A percentile compares a stretch with the other conserved stretches of the same genome.
phyloP scores from a whole-genome alignment of 2,888 invertebrate genomes.

The Meganola albula region DNA sequence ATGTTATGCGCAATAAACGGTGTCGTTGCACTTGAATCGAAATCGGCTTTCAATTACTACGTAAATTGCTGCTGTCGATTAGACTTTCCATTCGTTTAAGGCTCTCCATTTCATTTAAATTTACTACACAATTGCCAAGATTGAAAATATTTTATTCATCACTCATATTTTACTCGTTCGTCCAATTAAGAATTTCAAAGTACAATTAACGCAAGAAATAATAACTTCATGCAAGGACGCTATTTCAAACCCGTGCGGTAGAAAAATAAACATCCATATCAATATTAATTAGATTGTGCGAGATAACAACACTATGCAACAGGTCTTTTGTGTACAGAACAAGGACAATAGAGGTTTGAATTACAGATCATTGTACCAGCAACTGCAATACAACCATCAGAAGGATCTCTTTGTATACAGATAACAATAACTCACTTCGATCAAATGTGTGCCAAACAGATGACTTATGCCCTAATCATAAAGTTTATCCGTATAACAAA shows the following conservation, averaged over 20 bases:
- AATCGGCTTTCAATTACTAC: conserved; percentile 51
- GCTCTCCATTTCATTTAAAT: no score
- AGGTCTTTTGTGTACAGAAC: conserved; percentile 50
- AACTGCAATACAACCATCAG: conserved; percentile 52
- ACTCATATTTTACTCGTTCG: no score
- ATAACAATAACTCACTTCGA: conserved; percentile 55
- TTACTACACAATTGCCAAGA: no score
- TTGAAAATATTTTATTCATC: no score
- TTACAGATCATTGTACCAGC: conserved; percentile 57
- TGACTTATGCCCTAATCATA: conserved; percentile 29
- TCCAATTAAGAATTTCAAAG: no score
- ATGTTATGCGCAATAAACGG: conserved; percentile 53
- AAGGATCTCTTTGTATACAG: conserved; percentile 61
- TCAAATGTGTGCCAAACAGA: conserved; percentile 33
- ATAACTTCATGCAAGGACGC: no score
- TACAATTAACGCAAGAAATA: no score
- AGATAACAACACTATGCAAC: conserved; percentile 60
- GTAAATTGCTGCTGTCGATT: conserved; percentile 36
- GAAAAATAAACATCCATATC: conserved; percentile 24
- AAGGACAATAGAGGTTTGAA: conserved; percentile 60
- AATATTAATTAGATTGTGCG: conserved; percentile 44
- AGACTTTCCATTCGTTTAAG: conserved; percentile 27
- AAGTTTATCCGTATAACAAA: no score
- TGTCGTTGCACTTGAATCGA: conserved; percentile 54
- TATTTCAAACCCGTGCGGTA: conserved; percentile 17